Evolutionary conservation across 2,888 invertebrate species (phyloP), one percentile per base, ranked within the genome.

Genomic region (Lepidonotus clava): DNA sequence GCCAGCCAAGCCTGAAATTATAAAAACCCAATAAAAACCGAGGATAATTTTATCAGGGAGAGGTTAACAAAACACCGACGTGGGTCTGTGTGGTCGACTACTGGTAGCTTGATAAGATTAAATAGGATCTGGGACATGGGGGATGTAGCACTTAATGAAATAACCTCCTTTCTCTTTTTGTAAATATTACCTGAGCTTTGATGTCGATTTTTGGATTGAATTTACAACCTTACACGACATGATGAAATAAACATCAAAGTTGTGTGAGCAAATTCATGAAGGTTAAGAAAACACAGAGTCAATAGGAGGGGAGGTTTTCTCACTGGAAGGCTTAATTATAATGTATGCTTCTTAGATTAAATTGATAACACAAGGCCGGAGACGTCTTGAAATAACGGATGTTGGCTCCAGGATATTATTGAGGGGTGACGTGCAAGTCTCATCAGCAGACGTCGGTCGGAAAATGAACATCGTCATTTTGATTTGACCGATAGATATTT

Each of bases 131-230:
- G 21, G 5, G 38, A 34, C 8, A 38, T 11, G n/a, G 71, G 18
- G 38, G n/a, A 71, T 38, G 71, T 71, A 38, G 38, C 38, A 38
- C 38, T 18, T 71, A 71, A 71, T 71, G 71, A 71, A 71, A 71
- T 71, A 71, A 71, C 36, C 11, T 6, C 8, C 21, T 38, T 1
- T n/a, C n/a, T n/a, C 14, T 34, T 66, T 71, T 71, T 71, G 71
- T 38, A 21, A n/a, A 71, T 38, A 71, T 71, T 71, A 71, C 71
- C 71, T 71, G 71, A n/a, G 8, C 71, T 71, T 71, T 71, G 71
- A 71, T 71, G 71, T 38, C 14, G 71, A n/a, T 34, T 11, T 38
- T 71, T 38, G 0, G 71, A 71, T 71, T 71, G 38, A 38, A 38
- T 71, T 71, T 24, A 38, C 14, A 71, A 71, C 38, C 71, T 38